Evolutionary conservation across 2,113 vertebrate genomes (phyloP), one percentile per base, ranked within the genome.

Genomic region (Megalops atlanticus): DNA sequence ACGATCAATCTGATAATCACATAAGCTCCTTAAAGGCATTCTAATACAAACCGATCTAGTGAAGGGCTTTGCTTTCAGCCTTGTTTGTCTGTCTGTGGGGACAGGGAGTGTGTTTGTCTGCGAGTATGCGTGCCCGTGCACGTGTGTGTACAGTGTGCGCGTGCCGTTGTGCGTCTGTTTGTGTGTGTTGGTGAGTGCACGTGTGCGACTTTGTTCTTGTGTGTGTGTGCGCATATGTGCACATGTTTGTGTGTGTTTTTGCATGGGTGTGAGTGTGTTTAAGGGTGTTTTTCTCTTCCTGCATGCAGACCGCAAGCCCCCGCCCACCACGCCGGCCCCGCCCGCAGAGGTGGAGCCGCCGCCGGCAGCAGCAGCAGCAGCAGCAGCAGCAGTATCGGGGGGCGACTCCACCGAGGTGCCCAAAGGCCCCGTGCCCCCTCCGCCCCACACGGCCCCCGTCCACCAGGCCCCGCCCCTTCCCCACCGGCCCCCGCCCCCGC

Each of bases 381-480:
- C n/a, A n/a, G n/a, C n/a, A n/a, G n/a, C n/a, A n/a, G n/a, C n/a
- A n/a, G n/a, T n/a, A n/a, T n/a, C n/a, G n/a, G n/a, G n/a, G 0
- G 90, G 89, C 82, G 95, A 97, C 69, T 81, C 94, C 24, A 80
- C 92, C 12, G 96, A 97, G 58, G 85, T 95, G 79, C 87, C 95
- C 84, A 96, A 96, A 85, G 94, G 94, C 52, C 92, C 93, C 84
- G 96, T 96, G 31, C 97, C 97, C 47, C 97, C 97, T 11, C 96
- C 94, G 2, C 95, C 97, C 1, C 97, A 96, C 39, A 95, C 95
- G 0, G 95, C 96, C 5, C 94, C 96, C 0, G 96, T 96, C 0
- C 96, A 96, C 84, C 96, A 96, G 85, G 97, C 97, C 0, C 97
- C 97, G 0, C 97, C 97, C 0, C 89, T 97, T 40, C 96, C 96